Conservation (phyloP, 2,113 vertebrate genomes). For the Ammodytes dubius region DNA sequence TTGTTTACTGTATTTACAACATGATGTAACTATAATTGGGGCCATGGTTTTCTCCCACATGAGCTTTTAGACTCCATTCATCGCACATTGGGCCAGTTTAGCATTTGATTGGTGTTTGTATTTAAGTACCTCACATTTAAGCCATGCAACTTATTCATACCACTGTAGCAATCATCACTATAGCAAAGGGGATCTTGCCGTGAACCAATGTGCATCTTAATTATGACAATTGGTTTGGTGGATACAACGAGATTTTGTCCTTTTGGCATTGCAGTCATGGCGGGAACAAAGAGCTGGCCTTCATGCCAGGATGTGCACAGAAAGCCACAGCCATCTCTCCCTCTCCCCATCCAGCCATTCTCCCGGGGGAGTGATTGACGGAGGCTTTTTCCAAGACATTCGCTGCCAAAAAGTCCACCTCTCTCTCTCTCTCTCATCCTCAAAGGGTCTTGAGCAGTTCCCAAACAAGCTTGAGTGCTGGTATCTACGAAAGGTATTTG, state of each 20-base stretch:
- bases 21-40: background rate
- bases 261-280: conserved; percentile 38
- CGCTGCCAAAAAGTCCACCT: conserved; percentile 56
- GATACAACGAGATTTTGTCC: conserved; percentile 56
- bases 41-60: background rate
- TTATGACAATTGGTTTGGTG: conserved; percentile 58
- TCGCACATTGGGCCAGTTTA: background rate
- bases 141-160: background rate
- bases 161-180: background rate
- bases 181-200: conserved; percentile 32
- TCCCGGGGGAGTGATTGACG: conserved; percentile 66
- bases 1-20: background rate
- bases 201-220: conserved; percentile 56
- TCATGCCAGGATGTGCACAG: conserved; percentile 46
- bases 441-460: conserved; percentile 60
- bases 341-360: conserved; percentile 48
- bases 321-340: conserved; percentile 45
- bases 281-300: conserved; percentile 64
- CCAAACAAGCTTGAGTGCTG: conserved; percentile 57
- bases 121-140: conserved; percentile 3
- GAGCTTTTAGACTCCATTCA: background rate
- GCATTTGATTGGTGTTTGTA: background rate
- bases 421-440: conserved; percentile 59
- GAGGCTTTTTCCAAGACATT: conserved; percentile 66
- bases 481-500: conserved; percentile 57